Evolutionary conservation across 2,888 invertebrate genomes (phyloP), one percentile per base, ranked within the genome.

Genomic region (Chrysotoxum bicinctum): DNA sequence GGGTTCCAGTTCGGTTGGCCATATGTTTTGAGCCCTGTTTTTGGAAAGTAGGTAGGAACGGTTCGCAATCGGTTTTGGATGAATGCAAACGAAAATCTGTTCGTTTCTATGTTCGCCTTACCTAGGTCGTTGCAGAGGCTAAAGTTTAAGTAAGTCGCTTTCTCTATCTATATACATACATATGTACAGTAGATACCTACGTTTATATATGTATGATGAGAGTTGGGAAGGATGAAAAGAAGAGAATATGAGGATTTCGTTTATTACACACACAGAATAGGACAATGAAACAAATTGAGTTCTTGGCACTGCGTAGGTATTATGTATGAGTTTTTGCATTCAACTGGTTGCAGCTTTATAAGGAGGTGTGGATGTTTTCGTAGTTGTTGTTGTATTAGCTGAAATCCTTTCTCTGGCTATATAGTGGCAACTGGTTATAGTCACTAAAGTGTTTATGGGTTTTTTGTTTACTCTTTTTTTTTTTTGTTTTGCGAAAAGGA

Each of bases 221-320:
- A 45, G 16, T 32, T 62, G 2, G 23, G 3, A 16, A 32, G 62
- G 30, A 45, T 32, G 48, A 50, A 35, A 21, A 23, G 35, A 35
- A 43, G 32, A 35, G 48, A 26, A 32, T 66, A 19, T 12, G 32
- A 50, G 73, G 78, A 69, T 83, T 75, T 64, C 35, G 43, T 68
- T 75, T 75, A 84, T 80, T 76, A 72, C 84, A 80, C 75, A 64
- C 64, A 32, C 26, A 62, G 16, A 6, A 45, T 26, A 76, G 66
- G 68, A 76, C 37, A 78, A 73, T 48, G 54, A 54, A 62, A 77
- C 77, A 82, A 84, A 80, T 84, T 84, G 72, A 80, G 80, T 84
- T 75, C 32, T 76, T 84, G 79, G 52, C 75, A 37, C 64, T 52
- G 50, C 4, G 12, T 16, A 45, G 40, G 12, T 37, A 52, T 14